Percentiles rank a stretch among this genome's conserved stretches.
Evolutionary conservation across 2,888 invertebrate species (phyloP).

Genomic region (Chironomus tentans): DNA sequence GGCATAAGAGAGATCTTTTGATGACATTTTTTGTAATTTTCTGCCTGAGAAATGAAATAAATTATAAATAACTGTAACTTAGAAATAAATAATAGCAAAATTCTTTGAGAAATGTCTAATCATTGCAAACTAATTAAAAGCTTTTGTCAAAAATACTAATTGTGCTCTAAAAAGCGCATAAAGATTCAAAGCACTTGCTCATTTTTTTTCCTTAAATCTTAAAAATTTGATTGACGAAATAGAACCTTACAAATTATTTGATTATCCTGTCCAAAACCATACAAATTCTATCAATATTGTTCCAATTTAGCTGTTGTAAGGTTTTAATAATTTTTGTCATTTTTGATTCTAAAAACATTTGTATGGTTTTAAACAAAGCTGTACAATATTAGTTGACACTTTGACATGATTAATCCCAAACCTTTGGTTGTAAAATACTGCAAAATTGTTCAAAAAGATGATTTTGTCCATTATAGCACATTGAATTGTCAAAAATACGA

Average conservation of each 20-base stretch:
- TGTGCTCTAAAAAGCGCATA: not conserved
- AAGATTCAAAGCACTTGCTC: not conserved
- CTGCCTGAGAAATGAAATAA: not conserved
- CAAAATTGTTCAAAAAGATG: not conserved
- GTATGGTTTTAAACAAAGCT: not conserved
- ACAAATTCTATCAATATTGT: too few relatives aligned
- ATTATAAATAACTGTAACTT: not conserved
- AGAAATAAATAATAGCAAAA: not conserved
- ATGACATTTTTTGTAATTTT: not conserved
- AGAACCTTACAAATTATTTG: too few relatives aligned
- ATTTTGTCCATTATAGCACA: not conserved
- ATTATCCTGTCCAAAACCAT: too few relatives aligned
- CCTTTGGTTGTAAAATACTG: slow-evolving; percentile 9
- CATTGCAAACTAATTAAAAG: not conserved
- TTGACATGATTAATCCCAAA: too few relatives aligned
- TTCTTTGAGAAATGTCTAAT: not conserved
- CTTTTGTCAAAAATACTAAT: not conserved
- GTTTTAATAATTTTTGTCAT: not conserved
- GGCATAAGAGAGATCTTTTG: not conserved
- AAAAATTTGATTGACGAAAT: not conserved
- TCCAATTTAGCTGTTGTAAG: too few relatives aligned
- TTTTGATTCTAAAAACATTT: not conserved
- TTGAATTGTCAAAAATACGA: slow-evolving; percentile 2
- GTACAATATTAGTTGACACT: too few relatives aligned
- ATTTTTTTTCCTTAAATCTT: not conserved